Evolutionary conservation across 2,113 vertebrate species (phyloP).

Genomic region (Centropus unirufus): DNA sequence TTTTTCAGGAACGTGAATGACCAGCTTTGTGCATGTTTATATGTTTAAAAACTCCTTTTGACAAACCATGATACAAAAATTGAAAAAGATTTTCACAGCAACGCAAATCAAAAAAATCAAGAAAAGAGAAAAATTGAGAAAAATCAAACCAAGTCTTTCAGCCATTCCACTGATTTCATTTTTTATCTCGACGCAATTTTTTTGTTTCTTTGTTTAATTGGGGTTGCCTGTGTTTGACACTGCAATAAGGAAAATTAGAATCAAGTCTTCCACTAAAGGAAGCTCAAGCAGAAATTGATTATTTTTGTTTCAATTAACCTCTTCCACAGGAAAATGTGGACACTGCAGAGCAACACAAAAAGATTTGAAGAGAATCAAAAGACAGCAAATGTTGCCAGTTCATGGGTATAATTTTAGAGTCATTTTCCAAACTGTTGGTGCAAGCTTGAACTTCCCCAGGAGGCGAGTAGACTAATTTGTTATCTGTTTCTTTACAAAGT

Average conservation of each 20-base stretch:
- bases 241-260: neutral
- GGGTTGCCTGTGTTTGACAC: neutral
- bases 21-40: neutral
- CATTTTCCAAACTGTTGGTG: conserved; percentile 23
- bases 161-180: neutral
- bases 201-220: neutral
- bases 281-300: neutral
- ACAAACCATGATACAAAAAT: neutral
- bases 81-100: neutral
- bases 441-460: neutral
- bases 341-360: neutral
- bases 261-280: neutral
- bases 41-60: neutral
- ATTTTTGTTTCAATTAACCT: neutral
- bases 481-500: conserved; percentile 14
- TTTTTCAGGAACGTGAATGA: neutral
- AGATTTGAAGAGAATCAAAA: neutral
- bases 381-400: neutral
- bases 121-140: no score
- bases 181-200: neutral
- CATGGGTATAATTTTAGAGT: neutral
- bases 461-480: neutral
- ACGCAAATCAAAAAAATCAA: no score
- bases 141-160: neutral
- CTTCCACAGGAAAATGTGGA: neutral